Evolutionary conservation across 2,113 vertebrate genomes (phyloP), one percentile per base, ranked within the genome.

Genomic region (Sturnira hondurensis): DNA sequence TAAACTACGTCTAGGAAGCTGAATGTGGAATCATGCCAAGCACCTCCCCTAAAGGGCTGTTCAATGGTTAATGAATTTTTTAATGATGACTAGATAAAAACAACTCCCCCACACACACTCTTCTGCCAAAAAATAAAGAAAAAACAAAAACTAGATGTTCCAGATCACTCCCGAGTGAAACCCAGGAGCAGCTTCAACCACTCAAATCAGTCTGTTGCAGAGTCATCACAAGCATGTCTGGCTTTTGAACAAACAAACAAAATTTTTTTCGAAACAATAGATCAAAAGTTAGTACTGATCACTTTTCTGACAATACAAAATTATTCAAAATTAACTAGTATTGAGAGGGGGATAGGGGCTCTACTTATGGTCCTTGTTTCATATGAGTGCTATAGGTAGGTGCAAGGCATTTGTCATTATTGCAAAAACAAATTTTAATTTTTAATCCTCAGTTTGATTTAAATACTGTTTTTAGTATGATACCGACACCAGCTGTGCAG

Each of bases 391-490:
- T 97, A 96, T 98, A 97, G 97, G 97, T 97, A 97, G 98, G 97
- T 95, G 97, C 98, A 98, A 98, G 98, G 97, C 22, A 93, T 98
- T 97, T 97, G 97, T 98, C 98, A 98, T 98, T 98, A 99, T 98
- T 98, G 98, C 98, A 91, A 98, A 98, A 98, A 98, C 93, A 96
- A 98, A 98, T 97, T 97, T 98, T 98, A 98, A 98, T 98, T 98
- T 98, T 98, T 97, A 98, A 98, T 98, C 98, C 98, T 98, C 98
- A 99, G 98, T 99, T 98, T 98, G 98, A 99, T 98, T 99, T 98
- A 98, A 98, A 98, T 98, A 98, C 98, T 99, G 98, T 97, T 98
- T 98, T 98, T 99, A 99, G 98, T 98, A 98, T 98, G 98, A 99
- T 97, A 98, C 58, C 97, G 97, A 98, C 98, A 98, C 98, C 98